Evolutionary conservation across 2,113 vertebrate species (phyloP).

Genomic region (Ceyx margarethae): DNA sequence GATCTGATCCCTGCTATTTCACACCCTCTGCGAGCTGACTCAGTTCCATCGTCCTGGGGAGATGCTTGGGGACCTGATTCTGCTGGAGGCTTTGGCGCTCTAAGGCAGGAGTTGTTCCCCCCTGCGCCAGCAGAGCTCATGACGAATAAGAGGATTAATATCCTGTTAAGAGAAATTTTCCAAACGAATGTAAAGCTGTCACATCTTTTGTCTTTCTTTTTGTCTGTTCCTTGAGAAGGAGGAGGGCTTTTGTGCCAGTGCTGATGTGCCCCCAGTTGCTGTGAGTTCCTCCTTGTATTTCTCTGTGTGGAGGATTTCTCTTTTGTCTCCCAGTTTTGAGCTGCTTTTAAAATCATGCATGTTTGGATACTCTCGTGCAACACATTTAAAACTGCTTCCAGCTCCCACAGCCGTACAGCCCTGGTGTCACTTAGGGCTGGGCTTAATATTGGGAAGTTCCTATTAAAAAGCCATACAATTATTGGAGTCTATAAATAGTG

Average conservation of each 20-base stretch:
- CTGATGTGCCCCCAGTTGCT: neutral
- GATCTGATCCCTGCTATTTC: slow-evolving; percentile 55
- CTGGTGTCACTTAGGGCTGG: neutral
- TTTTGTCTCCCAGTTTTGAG: neutral
- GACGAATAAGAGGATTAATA: neutral
- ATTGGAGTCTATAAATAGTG: neutral
- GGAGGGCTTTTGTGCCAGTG: neutral
- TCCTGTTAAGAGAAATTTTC: neutral
- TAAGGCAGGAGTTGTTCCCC: neutral
- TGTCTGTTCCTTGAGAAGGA: neutral
- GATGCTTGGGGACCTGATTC: neutral
- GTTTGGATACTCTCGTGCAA: neutral
- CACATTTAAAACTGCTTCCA: neutral
- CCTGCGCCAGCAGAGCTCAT: neutral
- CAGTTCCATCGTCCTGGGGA: neutral
- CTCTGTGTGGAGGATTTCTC: neutral
- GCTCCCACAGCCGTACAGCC: neutral
- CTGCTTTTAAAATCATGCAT: neutral
- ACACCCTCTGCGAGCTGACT: neutral
- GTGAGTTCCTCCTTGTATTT: neutral
- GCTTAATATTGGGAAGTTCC: neutral
- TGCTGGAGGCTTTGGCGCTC: rapidly evolving
- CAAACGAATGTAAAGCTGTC: neutral
- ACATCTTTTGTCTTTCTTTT: neutral
- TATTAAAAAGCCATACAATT: neutral